Conservation (phyloP, 2,797 vertebrate genomes). For the Cirrhinus mrigala region DNA sequence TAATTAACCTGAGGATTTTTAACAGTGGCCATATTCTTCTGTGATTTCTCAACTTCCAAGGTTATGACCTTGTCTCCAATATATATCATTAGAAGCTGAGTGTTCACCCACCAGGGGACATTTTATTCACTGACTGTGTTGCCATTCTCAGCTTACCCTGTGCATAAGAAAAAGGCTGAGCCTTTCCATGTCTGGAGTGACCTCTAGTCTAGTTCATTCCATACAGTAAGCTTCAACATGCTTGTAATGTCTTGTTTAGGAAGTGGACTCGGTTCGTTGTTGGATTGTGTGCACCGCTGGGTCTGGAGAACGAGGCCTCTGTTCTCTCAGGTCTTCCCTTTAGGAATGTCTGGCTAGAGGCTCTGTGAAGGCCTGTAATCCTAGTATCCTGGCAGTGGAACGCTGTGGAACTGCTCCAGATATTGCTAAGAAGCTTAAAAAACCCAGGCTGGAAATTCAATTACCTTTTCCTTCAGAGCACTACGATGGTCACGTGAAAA, state of each 20-base stretch:
- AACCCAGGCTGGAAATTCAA: slow-evolving; percentile 77
- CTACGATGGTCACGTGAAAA: slow-evolving; percentile 68
- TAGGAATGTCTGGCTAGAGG: slow-evolving; percentile 57
- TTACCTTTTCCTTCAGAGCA: slow-evolving; percentile 70
- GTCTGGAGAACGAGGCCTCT: slow-evolving; percentile 57
- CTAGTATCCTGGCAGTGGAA: slow-evolving; percentile 71
- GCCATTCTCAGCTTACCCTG: slow-evolving; percentile 71
- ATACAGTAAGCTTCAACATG: slow-evolving; percentile 60
- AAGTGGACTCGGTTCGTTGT: slow-evolving; percentile 65
- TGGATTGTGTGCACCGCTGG: slow-evolving; percentile 34
- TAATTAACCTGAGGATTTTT: slow-evolving; percentile 6
- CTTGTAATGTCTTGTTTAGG: slow-evolving; percentile 65
- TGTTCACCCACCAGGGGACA: slow-evolving; percentile 18
- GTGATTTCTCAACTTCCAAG: slow-evolving; percentile 30
- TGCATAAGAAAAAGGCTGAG: slow-evolving; percentile 62
- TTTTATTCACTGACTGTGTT: slow-evolving; percentile 3
- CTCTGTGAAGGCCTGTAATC: slow-evolving; percentile 66
- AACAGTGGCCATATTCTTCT: slow-evolving; percentile 24
- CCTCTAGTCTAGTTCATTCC: slow-evolving; percentile 69
- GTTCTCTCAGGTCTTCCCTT: slow-evolving; percentile 42
- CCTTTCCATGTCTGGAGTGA: slow-evolving; percentile 62
- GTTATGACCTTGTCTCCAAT: slow-evolving; percentile 22
- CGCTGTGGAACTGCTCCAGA: slow-evolving; percentile 68
- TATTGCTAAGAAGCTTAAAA: slow-evolving; percentile 57
- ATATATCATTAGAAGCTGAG: slow-evolving; percentile 25